These are phyloP conservation scores for Chiridota heheva DNA, from an alignment of 35 echinoderm and acorn worm species.

Conservation along the genomic window DNA sequence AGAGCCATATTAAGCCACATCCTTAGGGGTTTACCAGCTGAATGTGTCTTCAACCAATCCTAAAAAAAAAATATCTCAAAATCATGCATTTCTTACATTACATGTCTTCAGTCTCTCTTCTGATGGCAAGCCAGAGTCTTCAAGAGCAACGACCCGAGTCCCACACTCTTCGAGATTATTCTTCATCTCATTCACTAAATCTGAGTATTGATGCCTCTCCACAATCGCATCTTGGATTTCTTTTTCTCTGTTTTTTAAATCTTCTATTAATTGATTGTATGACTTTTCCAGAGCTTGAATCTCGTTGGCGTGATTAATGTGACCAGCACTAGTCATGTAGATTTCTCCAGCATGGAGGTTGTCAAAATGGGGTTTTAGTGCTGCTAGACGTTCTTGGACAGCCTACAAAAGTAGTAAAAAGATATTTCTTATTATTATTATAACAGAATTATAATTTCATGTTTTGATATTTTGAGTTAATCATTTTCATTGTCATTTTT, in stretches of 20 bases:
- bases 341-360: slow-evolving; percentile 1
- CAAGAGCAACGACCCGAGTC: background rate
- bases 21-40: too few species aligned
- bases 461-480: background rate
- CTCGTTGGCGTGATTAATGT: background rate
- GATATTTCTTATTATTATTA: background rate
- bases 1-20: too few species aligned
- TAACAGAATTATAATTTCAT: background rate
- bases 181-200: background rate
- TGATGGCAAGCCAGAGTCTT: background rate
- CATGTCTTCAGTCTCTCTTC: slow-evolving; percentile 14
- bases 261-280: background rate
- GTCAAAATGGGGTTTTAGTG: slow-evolving; percentile 6
- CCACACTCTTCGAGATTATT: background rate
- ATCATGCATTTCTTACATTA: background rate
- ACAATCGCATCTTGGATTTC: background rate
- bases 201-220: slow-evolving; percentile 1
- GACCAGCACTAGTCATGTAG: background rate
- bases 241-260: background rate
- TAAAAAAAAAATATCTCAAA: background rate
- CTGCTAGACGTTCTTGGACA: slow-evolving; percentile 1
- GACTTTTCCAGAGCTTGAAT: background rate
- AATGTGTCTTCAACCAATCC: too few species aligned
- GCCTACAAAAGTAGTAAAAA: background rate
- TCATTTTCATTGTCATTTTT: too few species aligned